phyloP scores from a whole-genome alignment of 2,888 invertebrate species.

The Lasioglossum oenotherae region DNA sequence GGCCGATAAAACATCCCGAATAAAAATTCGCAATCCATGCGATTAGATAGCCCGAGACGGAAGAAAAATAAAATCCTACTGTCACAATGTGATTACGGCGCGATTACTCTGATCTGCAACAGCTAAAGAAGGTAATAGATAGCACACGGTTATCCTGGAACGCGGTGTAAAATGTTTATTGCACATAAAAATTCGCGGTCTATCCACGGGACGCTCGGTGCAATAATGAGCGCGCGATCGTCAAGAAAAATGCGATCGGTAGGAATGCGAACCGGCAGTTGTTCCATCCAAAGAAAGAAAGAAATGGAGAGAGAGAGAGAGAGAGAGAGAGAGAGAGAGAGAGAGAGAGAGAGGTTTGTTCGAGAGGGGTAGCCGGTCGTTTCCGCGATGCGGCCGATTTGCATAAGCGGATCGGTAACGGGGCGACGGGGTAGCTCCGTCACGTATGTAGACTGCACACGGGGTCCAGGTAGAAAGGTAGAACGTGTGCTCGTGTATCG shows the following conservation, averaged over 20 bases:
- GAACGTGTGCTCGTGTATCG: constrained; percentile 22
- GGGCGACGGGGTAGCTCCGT: constrained; percentile 34
- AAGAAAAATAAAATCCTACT: no score
- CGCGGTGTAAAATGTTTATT: no score
- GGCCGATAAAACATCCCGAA: no score
- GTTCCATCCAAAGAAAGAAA: neutral
- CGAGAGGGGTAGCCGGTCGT: constrained; percentile 17
- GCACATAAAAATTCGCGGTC: neutral
- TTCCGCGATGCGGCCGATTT: constrained; percentile 62
- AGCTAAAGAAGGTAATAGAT: no score
- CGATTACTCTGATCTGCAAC: no score
- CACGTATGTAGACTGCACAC: constrained; percentile 8
- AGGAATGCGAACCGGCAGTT: neutral
- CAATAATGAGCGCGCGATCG: neutral
- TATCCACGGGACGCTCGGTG: neutral
- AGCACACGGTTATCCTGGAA: no score
- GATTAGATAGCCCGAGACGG: no score
- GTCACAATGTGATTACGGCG: no score
- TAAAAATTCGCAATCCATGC: no score
- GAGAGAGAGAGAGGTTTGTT: neutral
- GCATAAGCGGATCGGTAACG: constrained; percentile 59
- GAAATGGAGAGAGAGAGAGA: neutral
- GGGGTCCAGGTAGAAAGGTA: neutral
- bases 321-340: neutral
- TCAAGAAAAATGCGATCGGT: neutral